Conservation (phyloP, 1,140 invertebrate genomes). For the Cyclina sinensis region DNA sequence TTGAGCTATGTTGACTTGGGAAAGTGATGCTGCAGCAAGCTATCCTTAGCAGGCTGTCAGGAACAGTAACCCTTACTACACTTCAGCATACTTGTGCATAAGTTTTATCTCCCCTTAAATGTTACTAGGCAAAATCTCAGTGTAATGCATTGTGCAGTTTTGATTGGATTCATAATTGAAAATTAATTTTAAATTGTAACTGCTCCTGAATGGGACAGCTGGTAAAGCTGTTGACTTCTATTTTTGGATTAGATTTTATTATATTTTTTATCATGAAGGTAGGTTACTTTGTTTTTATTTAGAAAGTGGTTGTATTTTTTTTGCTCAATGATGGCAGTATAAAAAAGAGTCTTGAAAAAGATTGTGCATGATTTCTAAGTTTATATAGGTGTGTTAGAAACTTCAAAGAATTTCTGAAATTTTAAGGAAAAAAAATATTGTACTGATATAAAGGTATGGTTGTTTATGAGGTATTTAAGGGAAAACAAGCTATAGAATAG, state of each 20-base stretch:
- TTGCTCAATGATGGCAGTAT: too few species aligned
- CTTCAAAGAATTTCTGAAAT: constrained; percentile 18
- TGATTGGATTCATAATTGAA: background rate
- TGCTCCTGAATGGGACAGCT: background rate
- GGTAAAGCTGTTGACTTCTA: background rate
- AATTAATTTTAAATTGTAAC: background rate
- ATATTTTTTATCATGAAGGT: background rate
- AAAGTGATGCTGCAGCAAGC: too few species aligned
- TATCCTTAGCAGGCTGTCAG: too few species aligned
- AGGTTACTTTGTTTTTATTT: background rate
- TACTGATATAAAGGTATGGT: background rate
- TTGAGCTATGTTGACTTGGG: too few species aligned
- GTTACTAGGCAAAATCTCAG: background rate
- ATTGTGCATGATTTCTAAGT: background rate
- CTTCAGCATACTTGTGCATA: too few species aligned
- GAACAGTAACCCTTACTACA: too few species aligned
- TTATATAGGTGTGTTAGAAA: background rate
- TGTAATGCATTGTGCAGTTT: background rate
- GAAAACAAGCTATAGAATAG: background rate
- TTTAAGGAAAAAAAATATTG: background rate
- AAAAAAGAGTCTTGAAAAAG: background rate
- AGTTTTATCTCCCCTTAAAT: constrained; percentile 12
- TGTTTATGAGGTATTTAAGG: background rate
- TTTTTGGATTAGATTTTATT: background rate
- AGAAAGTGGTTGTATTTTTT: background rate